Conservation (phyloP, 2,888 invertebrate genomes). For the Dicycla oo region DNA sequence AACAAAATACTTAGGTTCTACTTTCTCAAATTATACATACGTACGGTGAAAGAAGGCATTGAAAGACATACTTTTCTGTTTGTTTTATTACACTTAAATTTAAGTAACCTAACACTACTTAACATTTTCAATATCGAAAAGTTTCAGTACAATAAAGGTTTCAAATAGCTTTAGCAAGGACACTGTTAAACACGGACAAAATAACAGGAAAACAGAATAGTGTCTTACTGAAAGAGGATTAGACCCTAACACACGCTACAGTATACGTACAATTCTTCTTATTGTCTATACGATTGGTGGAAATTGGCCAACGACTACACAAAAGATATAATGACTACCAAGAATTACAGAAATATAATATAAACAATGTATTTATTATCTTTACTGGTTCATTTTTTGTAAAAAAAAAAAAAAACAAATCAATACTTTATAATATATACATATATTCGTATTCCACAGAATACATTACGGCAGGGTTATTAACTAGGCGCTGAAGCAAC, state of each 20-base stretch:
- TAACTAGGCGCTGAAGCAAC: too few species aligned
- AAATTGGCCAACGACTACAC: background rate
- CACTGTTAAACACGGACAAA: background rate
- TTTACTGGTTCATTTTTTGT: too few species aligned
- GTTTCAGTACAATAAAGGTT: background rate
- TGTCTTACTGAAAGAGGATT: constrained; percentile 2
- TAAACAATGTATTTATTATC: too few species aligned
- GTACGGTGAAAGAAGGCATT: background rate
- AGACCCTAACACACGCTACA: background rate
- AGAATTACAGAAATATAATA: background rate
- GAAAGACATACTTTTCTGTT: background rate
- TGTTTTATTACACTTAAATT: background rate
- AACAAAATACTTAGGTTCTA: too few species aligned
- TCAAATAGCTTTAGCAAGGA: background rate
- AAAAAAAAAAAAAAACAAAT: too few species aligned
- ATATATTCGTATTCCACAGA: too few species aligned
- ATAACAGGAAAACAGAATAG: background rate
- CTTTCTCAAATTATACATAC: background rate
- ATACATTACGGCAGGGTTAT: too few species aligned
- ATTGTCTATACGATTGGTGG: background rate
- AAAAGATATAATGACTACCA: too few species aligned
- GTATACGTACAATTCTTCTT: background rate
- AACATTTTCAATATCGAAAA: background rate
- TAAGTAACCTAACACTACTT: too few species aligned
- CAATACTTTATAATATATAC: too few species aligned